A percentile compares a stretch with the other conserved stretches of the same genome.
Conservation (phyloP, 2,113 vertebrate genomes). For the Cyprinodon brontotheroides region DNA sequence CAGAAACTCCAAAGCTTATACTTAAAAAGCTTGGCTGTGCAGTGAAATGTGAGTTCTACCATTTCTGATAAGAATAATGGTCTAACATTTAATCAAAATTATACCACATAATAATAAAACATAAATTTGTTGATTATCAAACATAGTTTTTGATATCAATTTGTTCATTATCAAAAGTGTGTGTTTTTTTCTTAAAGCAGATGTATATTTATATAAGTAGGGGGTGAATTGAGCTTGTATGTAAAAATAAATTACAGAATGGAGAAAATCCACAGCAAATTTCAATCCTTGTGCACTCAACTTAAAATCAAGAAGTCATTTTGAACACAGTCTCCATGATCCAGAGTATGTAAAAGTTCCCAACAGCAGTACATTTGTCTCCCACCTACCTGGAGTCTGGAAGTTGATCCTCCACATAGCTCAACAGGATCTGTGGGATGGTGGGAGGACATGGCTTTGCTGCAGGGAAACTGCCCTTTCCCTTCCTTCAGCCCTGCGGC, state of each 20-base stretch:
- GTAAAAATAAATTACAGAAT: not conserved
- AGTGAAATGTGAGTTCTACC: too few species aligned
- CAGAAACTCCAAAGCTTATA: too few species aligned
- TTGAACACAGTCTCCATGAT: not conserved
- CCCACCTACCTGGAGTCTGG: conserved; percentile 90
- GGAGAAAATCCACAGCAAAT: not conserved
- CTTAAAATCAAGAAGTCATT: not conserved
- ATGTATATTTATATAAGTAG: too few species aligned
- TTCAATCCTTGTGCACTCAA: not conserved
- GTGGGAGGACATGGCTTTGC: conserved; percentile 94
- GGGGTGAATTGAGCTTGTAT: not conserved
- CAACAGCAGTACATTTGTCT: not conserved
- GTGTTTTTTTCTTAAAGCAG: too few species aligned
- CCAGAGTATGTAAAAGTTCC: not conserved
- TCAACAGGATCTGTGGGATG: conserved; percentile 98
- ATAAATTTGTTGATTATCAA: too few species aligned
- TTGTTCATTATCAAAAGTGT: too few species aligned
- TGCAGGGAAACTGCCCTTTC: conserved; percentile 96
- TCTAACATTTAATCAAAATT: too few species aligned
- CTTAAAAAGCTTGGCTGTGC: too few species aligned
- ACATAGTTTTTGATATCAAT: too few species aligned
- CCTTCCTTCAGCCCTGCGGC: conserved; percentile 94
- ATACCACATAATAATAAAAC: too few species aligned
- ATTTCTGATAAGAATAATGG: too few species aligned
- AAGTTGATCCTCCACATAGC: conserved; percentile 97